Percentiles rank a stretch among this genome's conserved stretches.
These are phyloP conservation scores for Semnornis frantzii DNA, from an alignment of 2,113 vertebrate genomes.

Conservation along the genomic window DNA sequence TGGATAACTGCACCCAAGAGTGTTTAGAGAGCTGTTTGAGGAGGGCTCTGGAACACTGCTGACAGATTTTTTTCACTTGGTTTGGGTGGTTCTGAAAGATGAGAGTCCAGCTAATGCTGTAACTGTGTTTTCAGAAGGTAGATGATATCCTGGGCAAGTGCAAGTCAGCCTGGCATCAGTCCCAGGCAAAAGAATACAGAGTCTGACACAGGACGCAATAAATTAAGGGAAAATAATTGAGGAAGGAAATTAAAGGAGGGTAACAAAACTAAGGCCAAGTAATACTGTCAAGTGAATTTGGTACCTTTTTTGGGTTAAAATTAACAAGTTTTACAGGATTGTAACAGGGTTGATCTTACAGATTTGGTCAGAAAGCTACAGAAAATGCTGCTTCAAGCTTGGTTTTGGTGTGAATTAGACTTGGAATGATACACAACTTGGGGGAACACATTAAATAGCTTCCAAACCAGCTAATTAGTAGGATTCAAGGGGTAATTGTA, in stretches of 20 bases:
- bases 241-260: slow-evolving; percentile 67
- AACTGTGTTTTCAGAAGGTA: slow-evolving; percentile 46
- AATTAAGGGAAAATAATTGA: slow-evolving; percentile 54
- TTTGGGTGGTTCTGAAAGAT: slow-evolving; percentile 31
- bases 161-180: slow-evolving; percentile 6
- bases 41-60: neutral
- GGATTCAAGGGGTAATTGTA: neutral
- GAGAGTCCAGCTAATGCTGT: neutral
- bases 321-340: neutral
- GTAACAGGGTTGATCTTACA: neutral
- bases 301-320: neutral
- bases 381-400: neutral
- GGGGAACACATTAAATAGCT: neutral
- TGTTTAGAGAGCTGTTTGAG: neutral
- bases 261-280: neutral
- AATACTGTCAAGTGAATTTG: slow-evolving; percentile 7
- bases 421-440: neutral
- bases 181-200: slow-evolving; percentile 42
- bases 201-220: slow-evolving; percentile 49
- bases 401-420: neutral
- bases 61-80: neutral
- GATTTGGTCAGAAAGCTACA: neutral
- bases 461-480: slow-evolving; percentile 7
- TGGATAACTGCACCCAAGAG: slow-evolving; percentile 32
- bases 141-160: slow-evolving; percentile 45